Evolutionary conservation across 2,797 vertebrate genomes (phyloP), one percentile per base, ranked within the genome.

Genomic region (Xenentodon cancila): DNA sequence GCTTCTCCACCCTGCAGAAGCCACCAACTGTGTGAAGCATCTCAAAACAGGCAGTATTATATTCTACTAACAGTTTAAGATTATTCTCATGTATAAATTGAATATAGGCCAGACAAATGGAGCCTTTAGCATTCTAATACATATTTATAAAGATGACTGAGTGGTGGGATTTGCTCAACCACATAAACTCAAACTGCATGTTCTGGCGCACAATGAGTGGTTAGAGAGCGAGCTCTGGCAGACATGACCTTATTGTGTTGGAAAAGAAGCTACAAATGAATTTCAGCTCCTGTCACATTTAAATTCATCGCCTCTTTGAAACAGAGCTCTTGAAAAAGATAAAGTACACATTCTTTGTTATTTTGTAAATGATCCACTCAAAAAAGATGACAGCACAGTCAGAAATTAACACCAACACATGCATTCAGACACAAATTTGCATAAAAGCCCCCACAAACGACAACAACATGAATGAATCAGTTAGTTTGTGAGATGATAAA

Each of bases 141-240:
- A 87, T 75, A 84, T 83, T 83, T 74, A 83, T 81, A 65, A 80
- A 67, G 60, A n/a, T 59, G 65, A 79, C 25, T 3, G 25, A 25
- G 64, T 40, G 60, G 13, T 46, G 44, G 68, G 82, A 81, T 82
- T 81, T 75, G 60, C 71, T 80, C 53, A 0, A 45, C 65, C 62
- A 63, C 45, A 11, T 75, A 7, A 16, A 67, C 32, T 59, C 70
- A 47, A 66, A 73, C 62, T 57, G 63, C 25, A 42, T 46, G 19
- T 18, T 67, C 50, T 32, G 66, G 58, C 40, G 22, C 61, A 77
- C 64, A 79, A 48, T 66, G 55, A 62, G 13, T 9, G 51, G 30
- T 40, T 59, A 27, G 47, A 48, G 62, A 62, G 57, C 7, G 25
- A 17, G 51, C 22, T 52, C 32, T 20, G 53, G 53, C 53, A 75